A percentile compares a stretch with the other conserved stretches of the same genome.
phyloP scores from a whole-genome alignment of 37 sponge, comb jelly and placozoan genomes.

The Petrosia ficiformis region DNA sequence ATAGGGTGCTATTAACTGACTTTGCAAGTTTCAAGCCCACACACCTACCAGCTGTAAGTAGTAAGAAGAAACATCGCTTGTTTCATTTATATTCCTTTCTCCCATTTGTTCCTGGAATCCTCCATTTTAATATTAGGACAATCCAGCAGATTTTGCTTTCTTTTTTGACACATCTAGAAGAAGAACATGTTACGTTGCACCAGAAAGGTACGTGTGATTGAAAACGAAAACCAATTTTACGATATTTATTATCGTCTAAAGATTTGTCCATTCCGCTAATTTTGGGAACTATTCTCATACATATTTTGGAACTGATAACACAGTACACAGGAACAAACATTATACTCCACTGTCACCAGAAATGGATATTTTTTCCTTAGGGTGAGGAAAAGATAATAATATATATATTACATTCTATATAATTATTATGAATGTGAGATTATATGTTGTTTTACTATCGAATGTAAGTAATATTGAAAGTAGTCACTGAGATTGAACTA shows the following conservation, averaged over 20 bases:
- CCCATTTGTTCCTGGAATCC: neutral
- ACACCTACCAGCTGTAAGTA: slow-evolving; percentile 71
- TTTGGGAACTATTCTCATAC: slow-evolving; percentile 24
- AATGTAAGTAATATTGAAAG: too few relatives aligned
- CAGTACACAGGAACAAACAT: slow-evolving; percentile 4
- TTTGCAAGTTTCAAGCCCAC: slow-evolving; percentile 96
- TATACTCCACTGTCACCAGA: slow-evolving; percentile 31
- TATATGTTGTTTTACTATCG: too few relatives aligned
- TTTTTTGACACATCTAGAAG: slow-evolving; percentile 96
- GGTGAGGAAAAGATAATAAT: slow-evolving; percentile 50
- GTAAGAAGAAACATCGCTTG: neutral
- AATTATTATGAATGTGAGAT: too few relatives aligned
- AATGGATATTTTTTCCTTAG: slow-evolving; percentile 97
- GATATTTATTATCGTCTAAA: neutral
- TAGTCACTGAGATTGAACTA: too few relatives aligned
- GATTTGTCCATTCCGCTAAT: slow-evolving; percentile 31
- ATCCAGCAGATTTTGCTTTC: slow-evolving; percentile 94
- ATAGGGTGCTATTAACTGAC: slow-evolving; percentile 88
- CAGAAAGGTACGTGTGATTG: slow-evolving; percentile 42
- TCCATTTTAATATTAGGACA: slow-evolving; percentile 55
- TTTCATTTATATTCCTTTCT: neutral
- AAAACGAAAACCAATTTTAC: slow-evolving; percentile 22
- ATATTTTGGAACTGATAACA: neutral
- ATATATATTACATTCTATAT: too few relatives aligned
- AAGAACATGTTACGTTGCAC: slow-evolving; percentile 91